Base-by-base conservation (phyloP, 2,888 invertebrate species). In the Lamellibrachia satsuma region DNA sequence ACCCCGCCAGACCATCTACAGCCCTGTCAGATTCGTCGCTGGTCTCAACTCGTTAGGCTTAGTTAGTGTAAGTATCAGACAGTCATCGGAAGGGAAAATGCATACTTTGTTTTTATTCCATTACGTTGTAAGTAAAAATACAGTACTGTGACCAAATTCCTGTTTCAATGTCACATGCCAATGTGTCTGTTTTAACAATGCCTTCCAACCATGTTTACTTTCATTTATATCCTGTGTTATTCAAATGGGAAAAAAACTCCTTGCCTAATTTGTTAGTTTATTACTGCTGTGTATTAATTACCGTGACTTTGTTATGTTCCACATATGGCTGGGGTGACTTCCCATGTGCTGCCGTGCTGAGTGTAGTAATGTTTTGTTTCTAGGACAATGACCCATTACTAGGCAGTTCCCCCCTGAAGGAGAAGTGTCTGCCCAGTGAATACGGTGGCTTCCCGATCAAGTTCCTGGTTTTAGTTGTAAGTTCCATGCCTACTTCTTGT, bases 391-490 rank as follows among this genome's bases (percentile, higher is more conserved):
- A 97, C 94, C 97, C 97, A 7, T 94, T 97, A 51, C 94, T 97
- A 52, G 96, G 96, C 93, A 95, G 96, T 15, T 96, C 96, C 6
- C 95, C 96, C 15, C 95, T 96, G 91, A 95, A 96, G 94, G 39
- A 90, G 22, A 91, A 95, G 95, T 9, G 95, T 95, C 60, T 96
- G 93, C 97, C 95, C 91, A 94, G 96, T 91, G 96, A 97, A 91
- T 96, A 97, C 90, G 97, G 97, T 92, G 98, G 98, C 90, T 99
- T 98, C 96, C 98, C 99, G 2, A 97, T 98, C 93, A 98, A 98
- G 95, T 97, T 99, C 93, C 97, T 99, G 92, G 98, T 99, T 4
- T 97, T 98, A 94, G 98, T 99, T 94, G 97, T 97, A 95, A 96
- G 97, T 95, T 57, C 90, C 15, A 3, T 15, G 22, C 22, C n/a